These are phyloP conservation scores for Calliscelio sp. DNA, from an alignment of 2,888 invertebrate genomes.

Conservation along the genomic window DNA sequence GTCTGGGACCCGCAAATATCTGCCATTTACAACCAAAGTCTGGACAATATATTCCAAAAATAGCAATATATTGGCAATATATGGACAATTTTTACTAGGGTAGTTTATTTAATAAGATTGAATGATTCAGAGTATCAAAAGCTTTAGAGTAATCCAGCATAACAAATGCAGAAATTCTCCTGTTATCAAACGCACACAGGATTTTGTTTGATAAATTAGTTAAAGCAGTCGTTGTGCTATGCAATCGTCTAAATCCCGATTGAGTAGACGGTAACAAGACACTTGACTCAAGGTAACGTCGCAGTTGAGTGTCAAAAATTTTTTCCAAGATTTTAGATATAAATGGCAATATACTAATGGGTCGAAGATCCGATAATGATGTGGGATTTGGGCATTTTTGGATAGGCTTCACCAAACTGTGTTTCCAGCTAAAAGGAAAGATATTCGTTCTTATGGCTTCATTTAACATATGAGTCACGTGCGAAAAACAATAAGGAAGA, in stretches of 20 bases:
- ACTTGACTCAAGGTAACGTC: neutral
- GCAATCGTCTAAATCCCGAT: conserved; percentile 1
- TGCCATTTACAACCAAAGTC: too few species aligned
- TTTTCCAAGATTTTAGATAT: conserved; percentile 9
- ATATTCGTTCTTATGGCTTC: neutral
- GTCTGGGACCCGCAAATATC: too few species aligned
- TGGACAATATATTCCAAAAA: too few species aligned
- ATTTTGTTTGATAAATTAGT: neutral
- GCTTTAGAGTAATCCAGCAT: conserved; percentile 11
- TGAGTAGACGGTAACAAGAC: conserved; percentile 6
- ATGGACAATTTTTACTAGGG: neutral
- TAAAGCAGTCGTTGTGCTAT: conserved; percentile 21
- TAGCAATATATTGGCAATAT: too few species aligned
- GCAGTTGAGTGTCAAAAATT: neutral
- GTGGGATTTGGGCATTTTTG: neutral
- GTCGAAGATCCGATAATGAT: neutral
- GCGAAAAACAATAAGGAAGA: neutral
- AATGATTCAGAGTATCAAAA: conserved; percentile 1
- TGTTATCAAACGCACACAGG: neutral
- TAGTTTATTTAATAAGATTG: neutral
- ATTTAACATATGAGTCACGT: conserved; percentile 10
- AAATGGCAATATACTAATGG: conserved; percentile 1
- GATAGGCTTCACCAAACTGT: conserved; percentile 1
- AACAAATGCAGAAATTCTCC: neutral
- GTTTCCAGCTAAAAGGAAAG: neutral